A percentile compares a stretch with the other conserved stretches of the same genome.
These are phyloP conservation scores for Lophochroa leadbeateri DNA, from an alignment of 2,113 vertebrate species.

Conservation along the genomic window DNA sequence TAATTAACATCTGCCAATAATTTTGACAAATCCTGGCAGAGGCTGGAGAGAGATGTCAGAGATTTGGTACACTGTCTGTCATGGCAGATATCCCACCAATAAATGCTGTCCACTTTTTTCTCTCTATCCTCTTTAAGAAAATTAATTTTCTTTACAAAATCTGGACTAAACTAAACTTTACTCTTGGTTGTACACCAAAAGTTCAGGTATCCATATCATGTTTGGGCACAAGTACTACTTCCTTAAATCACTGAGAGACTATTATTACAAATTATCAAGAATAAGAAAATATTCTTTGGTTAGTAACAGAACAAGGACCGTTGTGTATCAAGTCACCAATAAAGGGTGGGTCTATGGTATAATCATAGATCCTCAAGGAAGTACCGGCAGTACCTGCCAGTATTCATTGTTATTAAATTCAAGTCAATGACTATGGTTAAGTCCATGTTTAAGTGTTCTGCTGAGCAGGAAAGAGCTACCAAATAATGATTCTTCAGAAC, in stretches of 20 bases:
- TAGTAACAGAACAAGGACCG: not conserved
- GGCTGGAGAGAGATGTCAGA: not conserved
- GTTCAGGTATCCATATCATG: not conserved
- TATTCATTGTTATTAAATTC: not conserved
- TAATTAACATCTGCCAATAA: not conserved
- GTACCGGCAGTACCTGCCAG: not conserved
- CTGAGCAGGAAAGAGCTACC: not conserved
- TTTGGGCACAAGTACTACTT: not conserved
- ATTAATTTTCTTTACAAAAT: not conserved
- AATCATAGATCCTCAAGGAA: not conserved
- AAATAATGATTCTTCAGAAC: not conserved
- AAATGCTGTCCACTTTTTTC: not conserved
- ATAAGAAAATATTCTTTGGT: not conserved
- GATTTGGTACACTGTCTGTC: not conserved
- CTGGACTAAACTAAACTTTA: not conserved
- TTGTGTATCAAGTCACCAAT: not conserved
- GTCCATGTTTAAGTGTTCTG: not conserved
- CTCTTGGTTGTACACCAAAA: not conserved
- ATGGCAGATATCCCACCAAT: not conserved
- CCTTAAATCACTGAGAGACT: not conserved
- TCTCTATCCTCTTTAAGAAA: not conserved
- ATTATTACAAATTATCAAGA: not conserved
- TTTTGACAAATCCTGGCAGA: not conserved
- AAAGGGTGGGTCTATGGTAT: not conserved
- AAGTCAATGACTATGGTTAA: not conserved